A percentile compares a stretch with the other conserved stretches of the same genome.
These are phyloP conservation scores for Nomada flava DNA, from an alignment of 2,888 invertebrate genomes.

Conservation along the genomic window DNA sequence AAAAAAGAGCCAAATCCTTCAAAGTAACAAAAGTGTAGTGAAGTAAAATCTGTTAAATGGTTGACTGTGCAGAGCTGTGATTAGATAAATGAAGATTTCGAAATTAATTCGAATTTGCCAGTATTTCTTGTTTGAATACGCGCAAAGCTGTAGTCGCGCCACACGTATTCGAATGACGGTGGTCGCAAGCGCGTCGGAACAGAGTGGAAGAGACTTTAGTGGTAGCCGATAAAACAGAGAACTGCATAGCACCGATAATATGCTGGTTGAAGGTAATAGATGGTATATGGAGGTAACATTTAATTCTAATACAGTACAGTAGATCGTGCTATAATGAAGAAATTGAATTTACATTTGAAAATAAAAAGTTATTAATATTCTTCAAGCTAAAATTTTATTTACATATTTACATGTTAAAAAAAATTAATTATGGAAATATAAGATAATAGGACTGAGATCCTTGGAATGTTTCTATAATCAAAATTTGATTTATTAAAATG, in stretches of 20 bases:
- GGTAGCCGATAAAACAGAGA: conserved; percentile 34
- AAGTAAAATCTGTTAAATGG: too few species aligned
- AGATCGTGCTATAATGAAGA: conserved; percentile 37
- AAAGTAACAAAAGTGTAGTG: too few species aligned
- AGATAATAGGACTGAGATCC: not conserved
- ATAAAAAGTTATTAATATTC: not conserved
- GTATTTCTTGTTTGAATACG: not conserved
- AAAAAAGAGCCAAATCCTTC: too few species aligned
- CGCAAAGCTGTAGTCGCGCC: conserved; percentile 42
- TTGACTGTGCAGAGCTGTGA: not conserved
- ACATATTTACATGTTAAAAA: too few species aligned
- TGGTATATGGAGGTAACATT: not conserved
- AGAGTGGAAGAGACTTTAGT: conserved; percentile 12
- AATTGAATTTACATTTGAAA: not conserved
- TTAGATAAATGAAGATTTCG: not conserved
- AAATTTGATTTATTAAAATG: not conserved
- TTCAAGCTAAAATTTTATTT: too few species aligned
- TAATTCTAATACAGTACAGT: conserved; percentile 2
- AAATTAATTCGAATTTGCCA: too few species aligned
- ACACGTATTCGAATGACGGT: conserved; percentile 29
- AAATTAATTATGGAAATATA: not conserved
- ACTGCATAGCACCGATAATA: conserved; percentile 45
- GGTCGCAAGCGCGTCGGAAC: not conserved
- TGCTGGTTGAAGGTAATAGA: conserved; percentile 26
- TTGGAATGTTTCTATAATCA: not conserved